Conservation (phyloP, 2,888 invertebrate genomes). For the Drosophila prostipennis region DNA sequence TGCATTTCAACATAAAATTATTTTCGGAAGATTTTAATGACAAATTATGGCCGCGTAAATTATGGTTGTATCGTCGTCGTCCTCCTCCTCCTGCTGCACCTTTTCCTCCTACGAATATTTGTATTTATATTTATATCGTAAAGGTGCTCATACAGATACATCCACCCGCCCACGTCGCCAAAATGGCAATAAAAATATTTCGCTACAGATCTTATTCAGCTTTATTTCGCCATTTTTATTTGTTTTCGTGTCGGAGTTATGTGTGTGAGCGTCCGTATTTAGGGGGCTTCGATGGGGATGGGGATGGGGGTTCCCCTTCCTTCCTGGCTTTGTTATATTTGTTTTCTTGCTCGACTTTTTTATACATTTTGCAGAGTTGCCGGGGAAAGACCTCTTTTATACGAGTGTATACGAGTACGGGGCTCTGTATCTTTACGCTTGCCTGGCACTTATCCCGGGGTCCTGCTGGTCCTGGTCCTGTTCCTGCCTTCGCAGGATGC, state of each 20-base stretch:
- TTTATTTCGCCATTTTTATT: conserved; percentile 79
- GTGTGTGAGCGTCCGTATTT: conserved; percentile 21
- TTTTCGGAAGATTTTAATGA: conserved; percentile 81
- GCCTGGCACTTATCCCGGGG: conserved; percentile 72
- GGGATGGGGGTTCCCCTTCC: too few relatives aligned
- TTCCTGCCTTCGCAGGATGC: conserved; percentile 24
- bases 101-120: conserved; percentile 28
- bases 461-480: conserved; percentile 16
- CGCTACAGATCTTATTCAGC: conserved; percentile 77
- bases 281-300: background rate
- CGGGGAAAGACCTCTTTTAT: conserved; percentile 68
- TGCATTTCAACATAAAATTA: conserved; percentile 80
- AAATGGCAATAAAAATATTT: conserved; percentile 80
- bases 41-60: conserved; percentile 83
- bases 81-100: conserved; percentile 9
- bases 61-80: conserved; percentile 76
- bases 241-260: conserved; percentile 66
- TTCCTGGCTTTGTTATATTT: conserved; percentile 38
- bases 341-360: conserved; percentile 45
- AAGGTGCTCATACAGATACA: conserved; percentile 28
- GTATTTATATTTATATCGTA: conserved; percentile 53
- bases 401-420: too few relatives aligned
- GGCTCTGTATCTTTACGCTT: conserved; percentile 66
- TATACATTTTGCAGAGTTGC: conserved; percentile 48
- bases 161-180: conserved; percentile 55